These are phyloP conservation scores for Sebastes trivittatus DNA, from an alignment of 2,797 vertebrate genomes.

Conservation along the genomic window DNA sequence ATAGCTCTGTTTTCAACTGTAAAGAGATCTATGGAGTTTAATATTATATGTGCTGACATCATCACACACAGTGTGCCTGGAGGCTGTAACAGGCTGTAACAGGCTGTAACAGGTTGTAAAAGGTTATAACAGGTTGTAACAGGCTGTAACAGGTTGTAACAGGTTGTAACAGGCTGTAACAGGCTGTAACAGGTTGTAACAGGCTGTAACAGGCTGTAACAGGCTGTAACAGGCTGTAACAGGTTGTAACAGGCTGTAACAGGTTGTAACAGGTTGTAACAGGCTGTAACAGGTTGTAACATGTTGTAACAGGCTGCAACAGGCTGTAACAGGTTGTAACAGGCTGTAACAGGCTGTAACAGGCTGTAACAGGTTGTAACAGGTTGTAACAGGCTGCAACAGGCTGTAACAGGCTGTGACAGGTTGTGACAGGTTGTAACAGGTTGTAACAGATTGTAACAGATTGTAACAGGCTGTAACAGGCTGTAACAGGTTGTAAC, in stretches of 20 bases:
- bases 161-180: accelerated
- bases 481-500: no score
- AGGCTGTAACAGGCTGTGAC: accelerated
- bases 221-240: no score
- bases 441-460: accelerated
- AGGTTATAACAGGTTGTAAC: accelerated
- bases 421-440: accelerated
- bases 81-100: no score
- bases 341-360: background rate
- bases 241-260: accelerated
- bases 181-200: accelerated
- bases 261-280: accelerated
- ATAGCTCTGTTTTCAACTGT: background rate
- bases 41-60: background rate
- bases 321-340: no score
- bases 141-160: accelerated
- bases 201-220: accelerated
- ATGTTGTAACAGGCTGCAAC: no score
- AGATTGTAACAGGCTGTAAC: accelerated
- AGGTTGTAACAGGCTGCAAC: no score
- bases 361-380: no score
- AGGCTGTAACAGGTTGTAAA: no score
- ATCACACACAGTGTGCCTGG: background rate
- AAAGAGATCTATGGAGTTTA: background rate
- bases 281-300: accelerated